phyloP scores from a whole-genome alignment of 2,797 vertebrate species.

The Threskiornis aethiopicus region DNA sequence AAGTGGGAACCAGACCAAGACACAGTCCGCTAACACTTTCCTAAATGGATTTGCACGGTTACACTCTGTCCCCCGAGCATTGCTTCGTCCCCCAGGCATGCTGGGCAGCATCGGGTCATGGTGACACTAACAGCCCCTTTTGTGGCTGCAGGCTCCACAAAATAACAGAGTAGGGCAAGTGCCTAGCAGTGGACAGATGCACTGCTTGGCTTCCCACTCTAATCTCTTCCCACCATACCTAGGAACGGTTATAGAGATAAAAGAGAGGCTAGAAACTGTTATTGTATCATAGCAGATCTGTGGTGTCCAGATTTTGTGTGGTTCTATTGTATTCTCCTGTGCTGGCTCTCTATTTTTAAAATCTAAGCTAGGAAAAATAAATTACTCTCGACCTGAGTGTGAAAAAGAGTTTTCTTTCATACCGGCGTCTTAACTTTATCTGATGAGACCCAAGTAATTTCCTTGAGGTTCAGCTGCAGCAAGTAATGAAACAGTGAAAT shows the following conservation, averaged over 20 bases:
- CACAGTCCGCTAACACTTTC: not conserved
- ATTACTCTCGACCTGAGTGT: constrained; percentile 13
- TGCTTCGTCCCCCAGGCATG: not conserved
- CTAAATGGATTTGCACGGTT: not conserved
- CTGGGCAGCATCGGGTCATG: not conserved
- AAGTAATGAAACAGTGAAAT: constrained; percentile 53
- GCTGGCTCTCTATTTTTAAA: constrained; percentile 37
- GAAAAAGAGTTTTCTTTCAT: constrained; percentile 51
- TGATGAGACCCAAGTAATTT: constrained; percentile 58
- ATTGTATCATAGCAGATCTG: constrained; percentile 40
- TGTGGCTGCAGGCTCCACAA: not conserved
- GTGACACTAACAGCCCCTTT: not conserved
- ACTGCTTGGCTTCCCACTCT: not conserved
- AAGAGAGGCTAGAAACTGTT: not conserved
- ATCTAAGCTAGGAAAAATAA: constrained; percentile 42
- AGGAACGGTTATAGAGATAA: constrained; percentile 27
- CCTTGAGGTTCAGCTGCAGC: constrained; percentile 50
- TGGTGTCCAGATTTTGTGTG: not conserved
- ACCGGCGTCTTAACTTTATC: constrained; percentile 55
- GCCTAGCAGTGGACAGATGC: not conserved
- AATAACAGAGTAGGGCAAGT: not conserved
- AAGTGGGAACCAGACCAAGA: not conserved
- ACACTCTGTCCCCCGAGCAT: not conserved
- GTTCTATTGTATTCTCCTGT: not conserved
- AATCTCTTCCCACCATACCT: constrained; percentile 37